phyloP scores from a whole-genome alignment of 2,113 vertebrate species.

The Burhinus oedicnemus region DNA sequence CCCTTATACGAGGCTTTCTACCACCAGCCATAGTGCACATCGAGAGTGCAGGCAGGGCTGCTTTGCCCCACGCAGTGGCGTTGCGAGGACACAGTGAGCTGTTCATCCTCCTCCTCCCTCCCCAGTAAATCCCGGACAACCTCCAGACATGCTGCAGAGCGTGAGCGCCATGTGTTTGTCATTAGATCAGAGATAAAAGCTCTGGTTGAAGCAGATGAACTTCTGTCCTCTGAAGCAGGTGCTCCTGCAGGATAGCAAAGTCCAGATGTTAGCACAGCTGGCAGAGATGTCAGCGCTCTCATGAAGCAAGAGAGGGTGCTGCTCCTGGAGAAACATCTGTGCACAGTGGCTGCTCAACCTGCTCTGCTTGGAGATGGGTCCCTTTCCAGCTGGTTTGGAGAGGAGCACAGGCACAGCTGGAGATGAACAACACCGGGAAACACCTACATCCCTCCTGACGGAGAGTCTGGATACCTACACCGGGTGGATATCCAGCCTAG shows the following conservation, averaged over 20 bases:
- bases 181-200: background rate
- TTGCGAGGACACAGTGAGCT: background rate
- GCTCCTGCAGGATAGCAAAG: background rate
- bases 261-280: background rate
- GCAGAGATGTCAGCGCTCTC: background rate
- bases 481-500: fast-evolving
- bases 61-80: background rate
- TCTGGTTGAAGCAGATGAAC: background rate
- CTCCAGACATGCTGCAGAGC: background rate
- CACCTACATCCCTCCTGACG: background rate
- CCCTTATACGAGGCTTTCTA: background rate
- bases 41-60: background rate
- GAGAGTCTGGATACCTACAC: background rate
- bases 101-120: background rate
- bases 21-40: background rate
- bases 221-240: background rate
- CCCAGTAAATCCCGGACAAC: background rate
- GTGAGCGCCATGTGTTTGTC: background rate
- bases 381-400: background rate
- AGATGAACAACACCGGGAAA: background rate
- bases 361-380: background rate
- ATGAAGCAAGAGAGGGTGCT: background rate
- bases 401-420: background rate
- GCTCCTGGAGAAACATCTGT: background rate
- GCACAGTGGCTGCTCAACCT: fast-evolving